Conservation (phyloP, 1,140 invertebrate species). For the Drosophila nannoptera region DNA sequence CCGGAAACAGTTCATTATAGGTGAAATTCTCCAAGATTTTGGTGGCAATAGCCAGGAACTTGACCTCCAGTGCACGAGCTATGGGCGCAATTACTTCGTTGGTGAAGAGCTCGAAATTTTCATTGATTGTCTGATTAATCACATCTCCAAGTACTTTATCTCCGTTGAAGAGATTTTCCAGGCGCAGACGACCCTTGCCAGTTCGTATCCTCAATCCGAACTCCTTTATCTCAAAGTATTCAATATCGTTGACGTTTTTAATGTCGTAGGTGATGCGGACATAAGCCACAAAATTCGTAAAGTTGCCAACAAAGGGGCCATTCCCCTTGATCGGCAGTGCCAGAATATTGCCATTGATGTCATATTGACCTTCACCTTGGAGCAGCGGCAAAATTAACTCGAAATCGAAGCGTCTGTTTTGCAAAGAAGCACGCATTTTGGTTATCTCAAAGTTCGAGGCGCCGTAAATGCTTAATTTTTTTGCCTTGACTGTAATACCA, state of each 20-base stretch:
- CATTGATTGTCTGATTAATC: constrained; percentile 83
- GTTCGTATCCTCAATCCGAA: constrained; percentile 82
- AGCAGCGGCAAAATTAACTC: constrained; percentile 82
- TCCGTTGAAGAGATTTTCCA: constrained; percentile 84
- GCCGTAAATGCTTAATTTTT: constrained; percentile 81
- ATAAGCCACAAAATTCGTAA: constrained; percentile 81
- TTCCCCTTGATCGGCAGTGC: constrained; percentile 82
- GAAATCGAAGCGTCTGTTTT: constrained; percentile 79
- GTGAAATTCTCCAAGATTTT: constrained; percentile 81
- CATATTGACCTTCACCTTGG: constrained; percentile 82
- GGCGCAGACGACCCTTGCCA: constrained; percentile 80
- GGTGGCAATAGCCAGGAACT: constrained; percentile 81
- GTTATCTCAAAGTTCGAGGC: constrained; percentile 82
- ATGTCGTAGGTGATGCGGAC: constrained; percentile 80
- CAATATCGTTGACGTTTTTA: constrained; percentile 79
- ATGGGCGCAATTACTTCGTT: constrained; percentile 82
- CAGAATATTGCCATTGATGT: constrained; percentile 82
- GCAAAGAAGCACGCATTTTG: constrained; percentile 81
- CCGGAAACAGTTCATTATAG: constrained; percentile 82
- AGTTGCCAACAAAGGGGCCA: constrained; percentile 83
- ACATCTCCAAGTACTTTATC: constrained; percentile 82
- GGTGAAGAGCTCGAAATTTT: constrained; percentile 82
- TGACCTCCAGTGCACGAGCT: constrained; percentile 81
- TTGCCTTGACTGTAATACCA: constrained; percentile 81
- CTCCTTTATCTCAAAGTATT: constrained; percentile 81